Conservation (phyloP, 2,797 vertebrate genomes). For the Acropternis orthonyx region DNA sequence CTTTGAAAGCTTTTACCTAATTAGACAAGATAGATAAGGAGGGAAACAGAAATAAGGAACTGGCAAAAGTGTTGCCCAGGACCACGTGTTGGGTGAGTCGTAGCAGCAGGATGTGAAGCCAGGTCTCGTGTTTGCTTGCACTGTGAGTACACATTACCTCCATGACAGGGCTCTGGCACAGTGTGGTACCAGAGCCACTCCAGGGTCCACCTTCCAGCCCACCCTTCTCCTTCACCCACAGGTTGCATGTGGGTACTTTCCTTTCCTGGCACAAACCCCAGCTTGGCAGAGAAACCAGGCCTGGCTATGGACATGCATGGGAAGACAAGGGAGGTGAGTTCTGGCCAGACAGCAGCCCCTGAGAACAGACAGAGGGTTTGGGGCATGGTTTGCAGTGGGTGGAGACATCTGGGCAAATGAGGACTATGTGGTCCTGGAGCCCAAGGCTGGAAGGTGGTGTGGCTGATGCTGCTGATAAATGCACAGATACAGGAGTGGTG, state of each 20-base stretch:
- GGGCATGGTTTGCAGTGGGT: not conserved
- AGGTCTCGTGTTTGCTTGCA: not conserved
- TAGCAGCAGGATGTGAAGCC: not conserved
- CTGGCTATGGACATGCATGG: fast-evolving
- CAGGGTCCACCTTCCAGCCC: not conserved
- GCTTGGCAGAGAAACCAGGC: not conserved
- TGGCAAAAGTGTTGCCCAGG: not conserved
- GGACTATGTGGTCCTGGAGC: not conserved
- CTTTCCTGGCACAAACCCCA: not conserved
- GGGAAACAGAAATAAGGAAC: slow-evolving; percentile 24
- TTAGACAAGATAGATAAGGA: slow-evolving; percentile 15
- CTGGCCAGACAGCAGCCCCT: not conserved
- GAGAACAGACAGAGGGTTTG: not conserved
- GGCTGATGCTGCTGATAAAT: not conserved
- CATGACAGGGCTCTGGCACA: not conserved
- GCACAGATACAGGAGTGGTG: fast-evolving
- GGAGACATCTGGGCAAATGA: not conserved
- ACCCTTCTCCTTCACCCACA: fast-evolving
- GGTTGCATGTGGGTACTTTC: not conserved
- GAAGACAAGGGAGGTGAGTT: not conserved
- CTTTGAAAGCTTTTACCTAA: slow-evolving; percentile 47
- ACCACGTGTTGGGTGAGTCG: not conserved
- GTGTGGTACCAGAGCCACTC: fast-evolving
- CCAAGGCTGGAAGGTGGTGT: not conserved
- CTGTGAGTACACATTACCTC: not conserved